A percentile compares a stretch with the other conserved stretches of the same genome.
These are phyloP conservation scores for Catostylus mosaicus DNA, from an alignment of 30 jellyfish, hydroid and myxozoan genomes.

Conservation along the genomic window DNA sequence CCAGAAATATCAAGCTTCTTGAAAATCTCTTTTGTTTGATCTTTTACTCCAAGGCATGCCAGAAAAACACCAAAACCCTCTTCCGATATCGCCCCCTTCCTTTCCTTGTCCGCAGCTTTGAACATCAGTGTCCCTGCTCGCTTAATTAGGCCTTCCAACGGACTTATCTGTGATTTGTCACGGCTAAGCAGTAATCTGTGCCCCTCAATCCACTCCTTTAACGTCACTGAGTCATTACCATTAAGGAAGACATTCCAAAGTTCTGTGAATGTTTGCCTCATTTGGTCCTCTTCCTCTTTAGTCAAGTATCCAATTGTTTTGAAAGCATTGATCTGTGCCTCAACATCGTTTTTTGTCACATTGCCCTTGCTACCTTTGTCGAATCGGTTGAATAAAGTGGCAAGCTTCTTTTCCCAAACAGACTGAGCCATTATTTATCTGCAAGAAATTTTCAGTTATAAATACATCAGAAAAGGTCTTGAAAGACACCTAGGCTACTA, in stretches of 20 bases:
- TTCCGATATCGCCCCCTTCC: slow-evolving; percentile 40
- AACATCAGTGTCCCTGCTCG: slow-evolving; percentile 56
- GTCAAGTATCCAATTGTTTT: slow-evolving; percentile 37
- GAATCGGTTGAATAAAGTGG: slow-evolving; percentile 41
- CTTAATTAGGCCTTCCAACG: slow-evolving; percentile 36
- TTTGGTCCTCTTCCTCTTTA: slow-evolving; percentile 18
- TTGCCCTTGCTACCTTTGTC: slow-evolving; percentile 51
- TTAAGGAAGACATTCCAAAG: slow-evolving; percentile 45
- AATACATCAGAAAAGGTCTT: too few relatives aligned
- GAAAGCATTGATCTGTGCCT: slow-evolving; percentile 39
- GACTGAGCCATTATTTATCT: neutral
- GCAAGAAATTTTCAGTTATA: too few relatives aligned
- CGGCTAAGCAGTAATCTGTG: slow-evolving; percentile 7
- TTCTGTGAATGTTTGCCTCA: slow-evolving; percentile 10
- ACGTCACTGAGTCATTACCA: slow-evolving; percentile 23
- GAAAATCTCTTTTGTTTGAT: slow-evolving; percentile 26
- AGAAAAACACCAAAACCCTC: slow-evolving; percentile 44
- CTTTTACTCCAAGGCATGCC: slow-evolving; percentile 61
- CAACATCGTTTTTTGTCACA: slow-evolving; percentile 42
- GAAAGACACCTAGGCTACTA: too few relatives aligned
- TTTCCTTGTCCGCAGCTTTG: slow-evolving; percentile 58
- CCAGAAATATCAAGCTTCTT: slow-evolving; percentile 13
- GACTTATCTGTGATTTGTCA: neutral
- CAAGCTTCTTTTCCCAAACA: slow-evolving; percentile 44
- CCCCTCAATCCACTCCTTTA: slow-evolving; percentile 41